phyloP scores from a whole-genome alignment of 2,113 vertebrate species.

The Suricata suricatta region DNA sequence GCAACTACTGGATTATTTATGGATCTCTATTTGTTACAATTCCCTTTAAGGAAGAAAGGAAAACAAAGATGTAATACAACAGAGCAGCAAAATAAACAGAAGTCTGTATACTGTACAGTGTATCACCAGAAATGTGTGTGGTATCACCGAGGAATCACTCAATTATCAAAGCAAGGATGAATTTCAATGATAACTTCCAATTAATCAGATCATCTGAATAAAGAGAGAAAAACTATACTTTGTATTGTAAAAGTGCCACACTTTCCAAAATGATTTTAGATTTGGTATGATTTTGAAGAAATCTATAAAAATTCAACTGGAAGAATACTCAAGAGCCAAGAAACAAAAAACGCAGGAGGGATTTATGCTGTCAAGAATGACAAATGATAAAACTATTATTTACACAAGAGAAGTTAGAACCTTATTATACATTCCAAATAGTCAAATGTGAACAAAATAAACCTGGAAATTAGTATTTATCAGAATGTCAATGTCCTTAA shows the following conservation, averaged over 20 bases:
- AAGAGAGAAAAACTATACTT: neutral
- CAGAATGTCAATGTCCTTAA: neutral
- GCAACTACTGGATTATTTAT: neutral
- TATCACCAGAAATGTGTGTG: neutral
- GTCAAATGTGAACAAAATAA: neutral
- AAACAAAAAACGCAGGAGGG: neutral
- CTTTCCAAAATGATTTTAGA: neutral
- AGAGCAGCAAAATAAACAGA: neutral
- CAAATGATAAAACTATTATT: neutral
- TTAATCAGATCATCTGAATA: neutral
- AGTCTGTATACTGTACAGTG: neutral
- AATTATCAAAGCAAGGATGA: neutral
- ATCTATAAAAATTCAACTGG: neutral
- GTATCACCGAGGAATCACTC: neutral
- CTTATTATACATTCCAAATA: neutral
- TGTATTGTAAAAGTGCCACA: neutral
- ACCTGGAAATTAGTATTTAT: neutral
- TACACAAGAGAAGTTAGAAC: neutral
- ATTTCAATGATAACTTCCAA: neutral
- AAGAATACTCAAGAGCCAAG: neutral
- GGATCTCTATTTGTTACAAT: neutral
- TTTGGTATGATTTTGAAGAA: conserved; percentile 18
- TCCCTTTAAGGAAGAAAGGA: neutral
- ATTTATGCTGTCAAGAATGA: neutral
- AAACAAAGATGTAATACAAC: neutral